Base-by-base conservation (phyloP, 2,888 invertebrate genomes). In the Crematogaster levior region DNA sequence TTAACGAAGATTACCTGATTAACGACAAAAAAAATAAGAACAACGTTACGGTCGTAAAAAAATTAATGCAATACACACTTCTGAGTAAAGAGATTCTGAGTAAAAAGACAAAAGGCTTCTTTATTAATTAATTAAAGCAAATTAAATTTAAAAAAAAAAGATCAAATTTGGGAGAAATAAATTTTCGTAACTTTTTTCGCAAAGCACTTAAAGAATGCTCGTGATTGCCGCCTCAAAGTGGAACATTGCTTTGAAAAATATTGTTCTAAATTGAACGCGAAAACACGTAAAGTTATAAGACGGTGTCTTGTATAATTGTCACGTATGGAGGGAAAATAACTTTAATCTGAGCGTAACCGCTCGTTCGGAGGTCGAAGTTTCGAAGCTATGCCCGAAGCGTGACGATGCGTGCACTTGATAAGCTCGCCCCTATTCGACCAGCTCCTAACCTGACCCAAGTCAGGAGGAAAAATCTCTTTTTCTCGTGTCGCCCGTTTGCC, bases 351-450 rank as follows among this genome's bases (percentile, higher is more conserved):
- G 51, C 65, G 43, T 40, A 40, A 34, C 24, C 40, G 37, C 27
- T 34, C 37, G 46, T 48, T 37, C 37, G 21, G 21, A 40, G 15
- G 51, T 53, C 51, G n/a, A 51, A 75, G 75, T 75, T 75, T 66
- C 48, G 75, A 75, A 75, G 65, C 75, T 75, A 65, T 51, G 51
- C 43, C 27, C n/a, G 75, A 66, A 66, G 75, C 66, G 66, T 75
- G 66, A 66, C 75, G 75, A 75, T 66, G 75, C 75, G 75, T 75
- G 37, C 40, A 27, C 43, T 48, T 27, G 75, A 75, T 75, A 75
- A 75, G 66, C 75, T 21, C 51, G 21, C 12, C 27, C 21, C 27
- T 18, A 18, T 51, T 40, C 65, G 75, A 63, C 74, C 10, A 53
- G 27, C 75, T 75, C 15, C 51, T 21, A 75, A 53, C 40, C 53